A percentile compares a stretch with the other conserved stretches of the same genome.
These are phyloP conservation scores for Scaptomyza parva DNA, from an alignment of 2,888 invertebrate species.

Conservation along the genomic window DNA sequence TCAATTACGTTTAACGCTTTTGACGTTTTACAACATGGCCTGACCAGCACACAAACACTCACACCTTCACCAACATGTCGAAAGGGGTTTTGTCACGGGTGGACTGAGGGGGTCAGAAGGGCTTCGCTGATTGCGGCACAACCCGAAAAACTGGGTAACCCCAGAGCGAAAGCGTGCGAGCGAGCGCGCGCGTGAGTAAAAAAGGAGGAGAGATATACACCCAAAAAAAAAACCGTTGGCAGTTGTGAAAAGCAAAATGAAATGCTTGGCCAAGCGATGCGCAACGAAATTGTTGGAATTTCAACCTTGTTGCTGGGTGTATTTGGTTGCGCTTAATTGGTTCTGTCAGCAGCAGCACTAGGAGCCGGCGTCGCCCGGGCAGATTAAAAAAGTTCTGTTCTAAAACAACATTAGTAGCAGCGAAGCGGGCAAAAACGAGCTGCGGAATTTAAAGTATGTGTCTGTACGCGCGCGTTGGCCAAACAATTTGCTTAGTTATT, in stretches of 20 bases:
- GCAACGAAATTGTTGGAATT: constrained; percentile 79
- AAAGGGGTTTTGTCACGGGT: background rate
- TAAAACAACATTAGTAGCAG: constrained; percentile 78
- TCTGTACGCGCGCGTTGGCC: constrained; percentile 61
- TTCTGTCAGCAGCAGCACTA: constrained; percentile 72
- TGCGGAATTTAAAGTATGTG: constrained; percentile 76
- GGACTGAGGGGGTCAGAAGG: background rate
- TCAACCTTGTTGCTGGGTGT: constrained; percentile 74
- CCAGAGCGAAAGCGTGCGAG: constrained; percentile 1
- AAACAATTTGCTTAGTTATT: constrained; percentile 80
- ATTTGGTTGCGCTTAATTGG: constrained; percentile 79
- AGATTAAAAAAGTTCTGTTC: constrained; percentile 78
- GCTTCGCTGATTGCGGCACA: constrained; percentile 39
- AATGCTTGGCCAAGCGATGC: constrained; percentile 63
- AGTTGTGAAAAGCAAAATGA: constrained; percentile 50
- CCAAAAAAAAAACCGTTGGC: constrained; percentile 28
- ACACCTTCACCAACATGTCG: constrained; percentile 9
- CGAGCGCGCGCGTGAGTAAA: constrained; percentile 16
- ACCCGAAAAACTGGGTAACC: constrained; percentile 28
- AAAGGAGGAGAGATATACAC: constrained; percentile 11
- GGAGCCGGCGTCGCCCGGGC: constrained; percentile 46
- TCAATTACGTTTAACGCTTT: constrained; percentile 81
- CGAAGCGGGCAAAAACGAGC: constrained; percentile 36
- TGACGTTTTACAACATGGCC: constrained; percentile 76
- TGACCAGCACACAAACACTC: constrained; percentile 37